These are phyloP conservation scores for Caerostris darwini DNA, from an alignment of 1,140 invertebrate species.

Conservation along the genomic window DNA sequence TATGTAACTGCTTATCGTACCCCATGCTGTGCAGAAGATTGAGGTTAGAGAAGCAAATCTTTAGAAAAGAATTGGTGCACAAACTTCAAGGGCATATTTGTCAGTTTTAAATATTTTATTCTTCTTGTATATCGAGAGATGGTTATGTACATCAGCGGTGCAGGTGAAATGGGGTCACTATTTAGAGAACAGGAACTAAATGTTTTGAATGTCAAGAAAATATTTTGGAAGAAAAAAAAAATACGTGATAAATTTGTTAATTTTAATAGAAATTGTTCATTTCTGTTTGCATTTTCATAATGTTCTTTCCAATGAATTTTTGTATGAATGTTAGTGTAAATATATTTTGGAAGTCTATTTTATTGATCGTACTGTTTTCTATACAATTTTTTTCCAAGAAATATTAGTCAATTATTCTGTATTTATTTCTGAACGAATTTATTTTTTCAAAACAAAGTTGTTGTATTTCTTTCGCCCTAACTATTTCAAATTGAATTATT, in stretches of 20 bases:
- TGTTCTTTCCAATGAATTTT: too few relatives aligned
- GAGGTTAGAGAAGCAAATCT: slow-evolving; percentile 42
- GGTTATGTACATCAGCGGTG: background rate
- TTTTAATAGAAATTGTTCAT: too few relatives aligned
- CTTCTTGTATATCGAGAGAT: background rate
- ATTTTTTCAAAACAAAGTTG: too few relatives aligned
- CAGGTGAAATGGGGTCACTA: background rate
- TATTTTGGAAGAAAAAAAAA: background rate
- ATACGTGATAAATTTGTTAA: background rate
- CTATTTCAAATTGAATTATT: too few relatives aligned
- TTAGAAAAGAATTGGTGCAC: slow-evolving; percentile 44
- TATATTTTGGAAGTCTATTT: too few relatives aligned
- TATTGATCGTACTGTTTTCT: too few relatives aligned
- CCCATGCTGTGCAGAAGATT: slow-evolving; percentile 8
- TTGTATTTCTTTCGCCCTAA: too few relatives aligned
- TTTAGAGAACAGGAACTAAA: background rate
- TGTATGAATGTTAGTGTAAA: too few relatives aligned
- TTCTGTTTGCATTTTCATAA: too few relatives aligned
- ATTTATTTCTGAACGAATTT: too few relatives aligned
- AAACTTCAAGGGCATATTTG: slow-evolving; percentile 45
- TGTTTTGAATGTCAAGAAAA: background rate
- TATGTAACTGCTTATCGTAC: background rate
- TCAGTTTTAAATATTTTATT: slow-evolving; percentile 16
- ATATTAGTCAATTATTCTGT: too few relatives aligned
- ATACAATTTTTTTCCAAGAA: too few relatives aligned